These are phyloP conservation scores for Otis tarda DNA, from an alignment of 2,113 vertebrate genomes.

Conservation along the genomic window DNA sequence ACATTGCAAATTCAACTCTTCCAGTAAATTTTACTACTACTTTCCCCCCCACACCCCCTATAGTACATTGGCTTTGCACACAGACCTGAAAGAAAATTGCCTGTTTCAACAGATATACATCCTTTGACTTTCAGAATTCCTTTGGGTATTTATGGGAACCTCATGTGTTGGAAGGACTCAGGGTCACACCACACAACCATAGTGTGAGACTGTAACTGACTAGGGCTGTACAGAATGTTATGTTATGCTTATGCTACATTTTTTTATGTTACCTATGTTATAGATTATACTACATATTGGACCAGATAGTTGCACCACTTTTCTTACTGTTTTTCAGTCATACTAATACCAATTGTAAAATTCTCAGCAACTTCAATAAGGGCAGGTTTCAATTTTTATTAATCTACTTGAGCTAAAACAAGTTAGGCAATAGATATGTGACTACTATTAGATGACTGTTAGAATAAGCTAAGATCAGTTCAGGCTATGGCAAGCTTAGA, in stretches of 20 bases:
- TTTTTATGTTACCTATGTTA: background rate
- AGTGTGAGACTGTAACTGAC: rapidly evolving
- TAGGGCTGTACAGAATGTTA: background rate
- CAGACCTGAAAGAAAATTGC: background rate
- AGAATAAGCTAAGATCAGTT: background rate
- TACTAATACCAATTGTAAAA: background rate
- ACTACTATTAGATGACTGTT: background rate
- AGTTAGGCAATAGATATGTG: background rate
- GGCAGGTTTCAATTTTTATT: background rate
- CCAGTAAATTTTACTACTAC: background rate
- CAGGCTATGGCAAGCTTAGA: background rate
- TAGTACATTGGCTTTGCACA: background rate
- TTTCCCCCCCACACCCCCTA: too few relatives aligned
- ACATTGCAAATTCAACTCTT: background rate
- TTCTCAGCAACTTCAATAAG: background rate
- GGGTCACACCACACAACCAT: background rate
- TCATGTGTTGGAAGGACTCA: background rate
- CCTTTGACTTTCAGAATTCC: background rate
- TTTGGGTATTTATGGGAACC: background rate
- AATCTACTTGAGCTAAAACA: background rate
- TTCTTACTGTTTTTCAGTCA: background rate
- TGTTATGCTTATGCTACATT: background rate
- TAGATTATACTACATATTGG: background rate
- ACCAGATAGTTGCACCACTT: background rate
- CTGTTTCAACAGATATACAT: background rate